Percentiles rank a stretch among this genome's conserved stretches.
Evolutionary conservation across 2,797 vertebrate species (phyloP).

Genomic region (Hemibagrus guttatus): DNA sequence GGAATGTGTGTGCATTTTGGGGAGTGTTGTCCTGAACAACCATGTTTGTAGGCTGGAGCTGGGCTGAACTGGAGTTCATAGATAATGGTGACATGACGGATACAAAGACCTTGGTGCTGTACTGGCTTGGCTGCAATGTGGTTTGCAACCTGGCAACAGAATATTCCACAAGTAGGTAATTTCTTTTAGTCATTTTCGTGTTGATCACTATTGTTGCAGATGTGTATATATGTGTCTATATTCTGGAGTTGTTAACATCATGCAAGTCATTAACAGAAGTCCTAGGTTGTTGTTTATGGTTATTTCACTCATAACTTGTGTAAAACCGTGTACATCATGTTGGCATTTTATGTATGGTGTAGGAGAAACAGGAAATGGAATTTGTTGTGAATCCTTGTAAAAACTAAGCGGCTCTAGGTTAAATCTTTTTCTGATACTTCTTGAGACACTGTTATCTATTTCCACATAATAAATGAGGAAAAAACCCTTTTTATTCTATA

Average conservation of each 20-base stretch:
- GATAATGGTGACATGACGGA: too few species aligned
- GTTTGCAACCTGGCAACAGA: too few species aligned
- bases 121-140: background rate
- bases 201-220: background rate
- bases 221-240: background rate
- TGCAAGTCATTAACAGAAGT: background rate
- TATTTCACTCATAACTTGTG: background rate
- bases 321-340: background rate
- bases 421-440: background rate
- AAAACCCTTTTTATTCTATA: too few species aligned
- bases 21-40: too few species aligned
- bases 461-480: background rate
- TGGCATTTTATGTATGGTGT: background rate
- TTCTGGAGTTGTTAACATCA: background rate
- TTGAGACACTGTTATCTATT: background rate
- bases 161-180: background rate
- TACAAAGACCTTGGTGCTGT: background rate
- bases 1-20: too few species aligned
- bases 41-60: too few species aligned
- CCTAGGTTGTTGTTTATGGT: background rate
- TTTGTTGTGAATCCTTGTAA: too few species aligned
- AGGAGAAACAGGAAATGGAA: too few species aligned
- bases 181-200: background rate
- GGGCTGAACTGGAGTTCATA: too few species aligned
- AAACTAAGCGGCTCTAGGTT: background rate